Evolutionary conservation across 2,113 vertebrate species (phyloP).

Genomic region (Vombatus ursinus): DNA sequence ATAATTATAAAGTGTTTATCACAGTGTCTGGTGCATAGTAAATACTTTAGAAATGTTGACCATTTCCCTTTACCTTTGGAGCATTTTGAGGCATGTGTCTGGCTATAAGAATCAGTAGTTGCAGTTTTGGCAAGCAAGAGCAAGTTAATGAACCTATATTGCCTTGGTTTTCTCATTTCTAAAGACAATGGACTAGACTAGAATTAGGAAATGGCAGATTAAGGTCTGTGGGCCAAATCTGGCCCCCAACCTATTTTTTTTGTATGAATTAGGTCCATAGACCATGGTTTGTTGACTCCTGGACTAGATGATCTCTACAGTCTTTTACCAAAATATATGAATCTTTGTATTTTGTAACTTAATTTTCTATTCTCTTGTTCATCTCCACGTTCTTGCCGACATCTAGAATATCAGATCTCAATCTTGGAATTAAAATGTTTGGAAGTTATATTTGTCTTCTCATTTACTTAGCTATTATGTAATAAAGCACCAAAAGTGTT

Average conservation of each 20-base stretch:
- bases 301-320: background rate
- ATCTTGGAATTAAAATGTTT: slow-evolving; percentile 29
- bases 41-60: background rate
- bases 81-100: background rate
- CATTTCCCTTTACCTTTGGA: background rate
- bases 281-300: background rate
- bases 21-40: background rate
- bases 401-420: slow-evolving; percentile 42
- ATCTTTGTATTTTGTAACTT: slow-evolving; percentile 55
- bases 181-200: background rate
- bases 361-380: slow-evolving; percentile 23
- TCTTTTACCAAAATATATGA: slow-evolving; percentile 31
- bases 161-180: background rate
- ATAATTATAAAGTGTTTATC: background rate
- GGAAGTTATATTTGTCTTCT: slow-evolving; percentile 55
- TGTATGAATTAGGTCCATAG: background rate
- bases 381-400: slow-evolving; percentile 54
- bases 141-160: background rate
- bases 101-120: background rate
- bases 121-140: background rate
- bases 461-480: background rate
- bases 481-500: slow-evolving; percentile 31
- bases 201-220: background rate
- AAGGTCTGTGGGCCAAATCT: background rate
- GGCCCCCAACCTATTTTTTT: background rate